Evolutionary conservation across 1,140 invertebrate genomes (phyloP).

Genomic region (Lasioglossum albipes): DNA sequence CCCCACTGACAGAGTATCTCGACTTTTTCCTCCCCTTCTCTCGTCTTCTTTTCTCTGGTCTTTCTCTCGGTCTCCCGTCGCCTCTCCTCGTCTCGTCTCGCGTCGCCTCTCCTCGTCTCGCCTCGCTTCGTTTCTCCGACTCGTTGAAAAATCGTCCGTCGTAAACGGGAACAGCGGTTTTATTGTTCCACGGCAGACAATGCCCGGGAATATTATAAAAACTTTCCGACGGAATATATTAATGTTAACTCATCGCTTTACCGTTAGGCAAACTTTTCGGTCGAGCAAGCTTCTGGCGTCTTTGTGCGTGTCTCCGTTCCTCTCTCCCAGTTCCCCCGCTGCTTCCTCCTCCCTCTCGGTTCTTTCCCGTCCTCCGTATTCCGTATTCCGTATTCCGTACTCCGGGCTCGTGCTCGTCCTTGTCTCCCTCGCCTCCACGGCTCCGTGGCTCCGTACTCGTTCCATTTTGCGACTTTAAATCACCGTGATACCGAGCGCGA

Average conservation of each 20-base stretch:
- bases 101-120: slow-evolving; percentile 46
- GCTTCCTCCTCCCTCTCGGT: slow-evolving; percentile 9
- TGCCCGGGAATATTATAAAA: slow-evolving; percentile 80
- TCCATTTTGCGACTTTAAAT: slow-evolving; percentile 44
- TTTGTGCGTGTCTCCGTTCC: slow-evolving; percentile 49
- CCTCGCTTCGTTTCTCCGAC: slow-evolving; percentile 75
- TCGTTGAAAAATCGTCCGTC: slow-evolving; percentile 79
- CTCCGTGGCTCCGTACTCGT: neutral
- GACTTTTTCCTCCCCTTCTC: slow-evolving; percentile 26
- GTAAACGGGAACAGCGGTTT: slow-evolving; percentile 79
- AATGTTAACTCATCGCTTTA: slow-evolving; percentile 80
- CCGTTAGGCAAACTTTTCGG: slow-evolving; percentile 80
- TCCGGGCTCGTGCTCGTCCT: neutral
- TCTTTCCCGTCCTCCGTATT: no score
- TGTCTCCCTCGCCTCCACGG: neutral
- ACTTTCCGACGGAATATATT: slow-evolving; percentile 80
- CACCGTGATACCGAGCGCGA: slow-evolving; percentile 15
- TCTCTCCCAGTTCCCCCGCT: slow-evolving; percentile 17
- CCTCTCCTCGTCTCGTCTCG: slow-evolving; percentile 21
- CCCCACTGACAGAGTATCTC: slow-evolving; percentile 42
- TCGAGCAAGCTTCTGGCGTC: slow-evolving; percentile 63
- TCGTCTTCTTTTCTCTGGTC: neutral
- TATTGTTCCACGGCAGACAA: slow-evolving; percentile 79
- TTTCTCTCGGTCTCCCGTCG: neutral
- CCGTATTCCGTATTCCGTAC: neutral